A percentile compares a stretch with the other conserved stretches of the same genome.
Conservation (phyloP, 2,888 invertebrate species). For the Globia sparganii region DNA sequence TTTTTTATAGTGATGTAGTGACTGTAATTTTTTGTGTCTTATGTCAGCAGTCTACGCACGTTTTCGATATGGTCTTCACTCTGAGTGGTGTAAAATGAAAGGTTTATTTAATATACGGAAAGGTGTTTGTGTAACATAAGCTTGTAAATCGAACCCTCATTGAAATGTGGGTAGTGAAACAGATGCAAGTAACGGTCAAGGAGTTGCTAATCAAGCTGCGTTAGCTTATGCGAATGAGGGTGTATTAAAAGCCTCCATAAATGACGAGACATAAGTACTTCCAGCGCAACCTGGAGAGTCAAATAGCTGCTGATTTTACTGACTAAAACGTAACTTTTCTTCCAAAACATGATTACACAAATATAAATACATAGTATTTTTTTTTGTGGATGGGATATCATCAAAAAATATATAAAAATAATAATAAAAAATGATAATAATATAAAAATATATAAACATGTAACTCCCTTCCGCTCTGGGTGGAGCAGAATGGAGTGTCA, state of each 20-base stretch:
- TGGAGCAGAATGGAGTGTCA: too few species aligned
- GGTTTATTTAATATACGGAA: background rate
- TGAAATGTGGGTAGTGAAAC: slow-evolving; percentile 14
- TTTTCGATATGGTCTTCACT: background rate
- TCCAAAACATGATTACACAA: background rate
- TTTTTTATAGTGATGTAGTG: slow-evolving; percentile 51
- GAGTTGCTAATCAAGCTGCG: slow-evolving; percentile 36
- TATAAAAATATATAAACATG: too few species aligned
- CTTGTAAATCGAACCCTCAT: slow-evolving; percentile 9
- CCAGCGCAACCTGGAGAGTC: background rate
- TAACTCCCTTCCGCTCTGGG: too few species aligned
- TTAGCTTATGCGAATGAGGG: slow-evolving; percentile 28
- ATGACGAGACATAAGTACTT: slow-evolving; percentile 20
- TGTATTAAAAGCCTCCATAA: slow-evolving; percentile 26
- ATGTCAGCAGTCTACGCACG: background rate
- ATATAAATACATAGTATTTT: too few species aligned
- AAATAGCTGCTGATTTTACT: background rate
- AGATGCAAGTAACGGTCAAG: slow-evolving; percentile 40
- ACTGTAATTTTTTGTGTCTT: slow-evolving; percentile 37
- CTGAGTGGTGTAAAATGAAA: background rate
- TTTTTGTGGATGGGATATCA: too few species aligned
- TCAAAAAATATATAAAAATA: too few species aligned
- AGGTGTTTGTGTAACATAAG: background rate
- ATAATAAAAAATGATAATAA: too few species aligned
- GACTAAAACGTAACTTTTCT: too few species aligned